Evolutionary conservation across 1,140 invertebrate genomes (phyloP), one percentile per base, ranked within the genome.

Genomic region (Teleogryllus occipitalis): DNA sequence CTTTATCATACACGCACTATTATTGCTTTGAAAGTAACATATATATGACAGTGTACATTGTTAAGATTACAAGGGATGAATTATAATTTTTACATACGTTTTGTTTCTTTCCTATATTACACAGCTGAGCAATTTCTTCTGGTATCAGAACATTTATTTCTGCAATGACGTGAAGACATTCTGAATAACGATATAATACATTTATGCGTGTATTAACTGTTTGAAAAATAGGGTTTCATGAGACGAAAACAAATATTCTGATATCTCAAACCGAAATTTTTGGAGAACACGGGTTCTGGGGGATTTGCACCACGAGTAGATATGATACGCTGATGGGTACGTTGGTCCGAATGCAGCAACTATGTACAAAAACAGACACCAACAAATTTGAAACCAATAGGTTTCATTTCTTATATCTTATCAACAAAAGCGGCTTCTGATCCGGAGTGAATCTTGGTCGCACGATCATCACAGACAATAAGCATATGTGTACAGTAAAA

Each of bases 81-180:
- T 0, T 65, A 65, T 65, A 65, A 65, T 65, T 18, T 65, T 65
- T 65, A 65, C 18, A 65, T 39, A 65, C 18, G 54, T 65, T 65
- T 65, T 39, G 8, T n/a, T 12, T 47, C 74, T 78, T n/a, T 74
- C 78, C 80, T 81, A 81, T 81, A 79, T 74, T 81, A 81, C 80
- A 81, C 39, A 76, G 21, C 74, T 81, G 80, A 81, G 80, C 80
- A 81, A 81, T 75, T 78, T 76, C 75, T 81, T 81, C 80, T 78
- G 80, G 80, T 78, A 74, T 81, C 76, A 76, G 74, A 76, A 80
- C 47, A 78, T 49, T 78, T 47, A 77, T 21, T 47, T 77, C 21
- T 54, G 54, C 54, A 65, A 65, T 65, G 54, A 65, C 18, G 18
- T 65, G 54, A 65, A 18, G 54, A 65, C 54, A 65, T 65, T 65